Conservation (phyloP, 2,113 vertebrate species). For the Siniperca knerii region DNA sequence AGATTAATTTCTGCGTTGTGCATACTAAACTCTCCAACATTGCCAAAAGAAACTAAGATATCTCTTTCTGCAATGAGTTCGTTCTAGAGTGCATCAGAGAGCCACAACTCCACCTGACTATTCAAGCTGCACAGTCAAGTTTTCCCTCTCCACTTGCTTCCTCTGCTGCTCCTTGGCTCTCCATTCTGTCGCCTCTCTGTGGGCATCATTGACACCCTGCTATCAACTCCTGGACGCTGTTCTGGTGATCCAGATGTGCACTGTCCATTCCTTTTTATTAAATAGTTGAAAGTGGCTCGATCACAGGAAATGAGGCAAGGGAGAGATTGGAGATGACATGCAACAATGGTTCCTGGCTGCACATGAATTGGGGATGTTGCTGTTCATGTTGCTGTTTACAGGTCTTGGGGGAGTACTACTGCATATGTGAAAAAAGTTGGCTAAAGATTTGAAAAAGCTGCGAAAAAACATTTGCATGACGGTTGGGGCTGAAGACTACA, state of each 20-base stretch:
- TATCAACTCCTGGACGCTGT: background rate
- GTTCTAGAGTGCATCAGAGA: background rate
- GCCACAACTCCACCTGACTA: conserved; percentile 2
- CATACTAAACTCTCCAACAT: conserved; percentile 19
- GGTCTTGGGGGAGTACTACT: background rate
- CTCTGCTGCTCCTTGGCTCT: background rate
- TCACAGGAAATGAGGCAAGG: background rate
- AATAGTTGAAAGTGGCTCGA: background rate
- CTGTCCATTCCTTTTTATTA: background rate
- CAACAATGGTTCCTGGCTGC: background rate
- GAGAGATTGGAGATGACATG: background rate
- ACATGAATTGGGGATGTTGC: background rate
- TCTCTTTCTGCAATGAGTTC: background rate
- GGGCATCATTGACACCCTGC: background rate
- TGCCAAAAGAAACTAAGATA: background rate
- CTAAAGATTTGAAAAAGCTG: background rate
- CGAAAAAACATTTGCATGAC: too few species aligned
- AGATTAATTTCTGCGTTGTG: conserved; percentile 38
- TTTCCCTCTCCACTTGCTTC: background rate
- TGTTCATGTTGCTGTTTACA: background rate
- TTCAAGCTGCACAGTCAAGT: background rate
- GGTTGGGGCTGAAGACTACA: background rate
- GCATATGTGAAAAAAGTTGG: background rate
- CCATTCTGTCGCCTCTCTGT: background rate
- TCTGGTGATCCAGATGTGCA: background rate